phyloP scores from a whole-genome alignment of 2,888 invertebrate genomes.

The Andrena fulva region DNA sequence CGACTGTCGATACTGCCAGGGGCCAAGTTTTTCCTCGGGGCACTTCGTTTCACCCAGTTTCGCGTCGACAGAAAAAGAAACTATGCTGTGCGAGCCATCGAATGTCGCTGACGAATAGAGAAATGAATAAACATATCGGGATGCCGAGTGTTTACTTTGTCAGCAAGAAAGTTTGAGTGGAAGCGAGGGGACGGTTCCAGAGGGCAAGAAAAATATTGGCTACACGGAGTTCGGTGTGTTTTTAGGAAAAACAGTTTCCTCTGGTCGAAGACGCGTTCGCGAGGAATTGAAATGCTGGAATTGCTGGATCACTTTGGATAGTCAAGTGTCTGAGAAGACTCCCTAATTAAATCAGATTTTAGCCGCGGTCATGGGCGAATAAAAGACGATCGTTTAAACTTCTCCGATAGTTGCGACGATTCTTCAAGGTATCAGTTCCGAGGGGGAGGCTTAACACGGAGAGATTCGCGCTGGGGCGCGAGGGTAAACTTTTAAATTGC shows the following conservation, averaged over 20 bases:
- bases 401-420: slow-evolving; percentile 55
- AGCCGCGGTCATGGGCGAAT: slow-evolving; percentile 24
- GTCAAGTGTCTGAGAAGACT: background rate
- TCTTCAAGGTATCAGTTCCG: slow-evolving; percentile 43
- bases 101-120: slow-evolving; percentile 62
- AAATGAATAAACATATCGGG: slow-evolving; percentile 60
- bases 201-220: background rate
- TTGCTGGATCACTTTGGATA: background rate
- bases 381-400: slow-evolving; percentile 62
- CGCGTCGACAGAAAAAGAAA: slow-evolving; percentile 39
- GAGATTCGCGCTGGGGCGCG: slow-evolving; percentile 27
- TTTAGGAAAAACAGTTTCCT: background rate
- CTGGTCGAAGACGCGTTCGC: background rate
- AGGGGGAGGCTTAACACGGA: slow-evolving; percentile 49
- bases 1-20: slow-evolving; percentile 49
- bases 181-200: background rate
- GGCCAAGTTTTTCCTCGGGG: slow-evolving; percentile 31
- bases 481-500: slow-evolving; percentile 67
- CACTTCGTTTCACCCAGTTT: slow-evolving; percentile 59
- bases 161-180: slow-evolving; percentile 27
- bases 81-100: slow-evolving; percentile 10
- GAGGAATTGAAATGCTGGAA: background rate
- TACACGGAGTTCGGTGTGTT: background rate
- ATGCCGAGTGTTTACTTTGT: slow-evolving; percentile 45
- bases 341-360: slow-evolving; percentile 59